Evolutionary conservation across 2,113 vertebrate genomes (phyloP).

Genomic region (Grammomys dolichurus): DNA sequence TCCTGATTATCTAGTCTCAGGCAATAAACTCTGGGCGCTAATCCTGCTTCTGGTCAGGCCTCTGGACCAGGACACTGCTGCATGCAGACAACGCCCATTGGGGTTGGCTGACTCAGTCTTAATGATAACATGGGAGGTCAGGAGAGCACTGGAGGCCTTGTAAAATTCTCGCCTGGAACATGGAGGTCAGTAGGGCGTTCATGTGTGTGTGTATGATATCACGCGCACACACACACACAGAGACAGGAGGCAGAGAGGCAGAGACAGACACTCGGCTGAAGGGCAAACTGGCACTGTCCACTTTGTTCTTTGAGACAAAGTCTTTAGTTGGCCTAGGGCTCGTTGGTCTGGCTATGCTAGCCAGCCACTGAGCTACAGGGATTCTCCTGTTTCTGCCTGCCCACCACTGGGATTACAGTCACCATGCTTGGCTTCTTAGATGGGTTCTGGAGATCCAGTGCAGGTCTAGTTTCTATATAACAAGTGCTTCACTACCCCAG

Average conservation of each 20-base stretch:
- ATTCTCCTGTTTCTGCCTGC: background rate
- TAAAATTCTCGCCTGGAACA: too few species aligned
- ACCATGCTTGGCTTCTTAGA: background rate
- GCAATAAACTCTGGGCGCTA: background rate
- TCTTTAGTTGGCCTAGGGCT: background rate
- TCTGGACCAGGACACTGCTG: background rate
- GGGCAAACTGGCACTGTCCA: background rate
- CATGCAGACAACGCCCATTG: rapidly evolving
- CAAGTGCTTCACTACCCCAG: too few species aligned
- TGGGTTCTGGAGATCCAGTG: background rate
- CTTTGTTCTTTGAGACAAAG: background rate
- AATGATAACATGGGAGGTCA: too few species aligned
- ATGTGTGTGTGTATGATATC: background rate
- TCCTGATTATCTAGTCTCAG: background rate
- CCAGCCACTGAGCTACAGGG: background rate
- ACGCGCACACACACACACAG: too few species aligned
- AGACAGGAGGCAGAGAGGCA: too few species aligned
- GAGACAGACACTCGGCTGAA: background rate
- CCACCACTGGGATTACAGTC: background rate
- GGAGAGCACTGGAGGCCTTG: background rate
- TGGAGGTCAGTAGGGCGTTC: background rate
- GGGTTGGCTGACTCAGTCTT: background rate
- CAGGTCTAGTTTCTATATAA: background rate
- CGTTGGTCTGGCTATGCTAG: background rate
- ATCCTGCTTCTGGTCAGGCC: background rate